Percentiles rank a stretch among this genome's conserved stretches.
These are phyloP conservation scores for Hydractinia symbiolongicarpus DNA, from an alignment of 30 jellyfish, hydroid and myxozoan genomes.

Conservation along the genomic window DNA sequence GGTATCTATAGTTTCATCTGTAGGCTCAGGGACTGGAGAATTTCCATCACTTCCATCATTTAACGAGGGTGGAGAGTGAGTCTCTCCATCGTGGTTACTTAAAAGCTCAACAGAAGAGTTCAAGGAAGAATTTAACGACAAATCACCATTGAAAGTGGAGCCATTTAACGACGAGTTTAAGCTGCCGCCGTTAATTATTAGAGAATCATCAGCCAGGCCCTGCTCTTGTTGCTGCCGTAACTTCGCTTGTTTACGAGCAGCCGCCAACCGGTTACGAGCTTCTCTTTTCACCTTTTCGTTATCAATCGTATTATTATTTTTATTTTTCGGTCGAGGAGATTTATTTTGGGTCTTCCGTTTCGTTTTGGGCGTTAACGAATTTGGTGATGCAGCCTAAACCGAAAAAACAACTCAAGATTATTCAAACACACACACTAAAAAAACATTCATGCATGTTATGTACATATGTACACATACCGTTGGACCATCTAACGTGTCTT, in stretches of 20 bases:
- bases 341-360: conserved; percentile 20
- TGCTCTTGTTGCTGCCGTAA: conserved; percentile 23
- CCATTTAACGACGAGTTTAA: conserved; percentile 1
- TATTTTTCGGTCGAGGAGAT: conserved; percentile 10
- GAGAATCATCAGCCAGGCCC: not conserved
- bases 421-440: too few relatives aligned
- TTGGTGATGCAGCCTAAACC: conserved; percentile 7
- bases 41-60: too few relatives aligned
- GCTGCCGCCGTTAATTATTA: not conserved
- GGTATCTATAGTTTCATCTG: too few relatives aligned
- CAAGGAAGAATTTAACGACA: conserved; percentile 9
- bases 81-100: not conserved
- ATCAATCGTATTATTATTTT: not conserved
- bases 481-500: conserved; percentile 12
- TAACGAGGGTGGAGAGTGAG: not conserved
- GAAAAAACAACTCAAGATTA: not conserved
- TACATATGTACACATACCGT: not conserved
- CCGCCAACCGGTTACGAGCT: conserved; percentile 34
- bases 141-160: not conserved
- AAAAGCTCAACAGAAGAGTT: conserved; percentile 3
- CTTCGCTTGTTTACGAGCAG: conserved; percentile 37
- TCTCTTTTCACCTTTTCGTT: conserved; percentile 39
- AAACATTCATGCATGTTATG: too few relatives aligned
- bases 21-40: too few relatives aligned
- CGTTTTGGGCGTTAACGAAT: not conserved